Evolutionary conservation across 2,797 vertebrate species (phyloP).

Genomic region (Natrix natrix): DNA sequence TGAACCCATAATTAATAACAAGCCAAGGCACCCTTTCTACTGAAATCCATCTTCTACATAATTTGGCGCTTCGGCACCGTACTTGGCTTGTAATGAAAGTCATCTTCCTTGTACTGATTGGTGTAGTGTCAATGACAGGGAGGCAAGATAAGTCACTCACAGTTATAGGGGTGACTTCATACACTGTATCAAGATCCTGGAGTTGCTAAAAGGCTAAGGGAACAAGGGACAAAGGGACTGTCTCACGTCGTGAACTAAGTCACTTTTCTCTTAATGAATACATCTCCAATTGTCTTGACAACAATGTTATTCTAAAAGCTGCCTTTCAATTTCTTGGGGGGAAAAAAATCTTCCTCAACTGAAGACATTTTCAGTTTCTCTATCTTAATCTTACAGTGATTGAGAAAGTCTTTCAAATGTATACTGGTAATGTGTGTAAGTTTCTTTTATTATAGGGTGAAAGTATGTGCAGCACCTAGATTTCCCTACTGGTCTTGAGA

Average conservation of each 20-base stretch:
- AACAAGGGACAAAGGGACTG: neutral
- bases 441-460: neutral
- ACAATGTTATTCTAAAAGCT: neutral
- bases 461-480: neutral
- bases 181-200: neutral
- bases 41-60: slow-evolving; percentile 34
- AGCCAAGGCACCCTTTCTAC: slow-evolving; percentile 41
- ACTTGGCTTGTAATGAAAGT: slow-evolving; percentile 62
- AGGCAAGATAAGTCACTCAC: slow-evolving; percentile 20
- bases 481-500: neutral
- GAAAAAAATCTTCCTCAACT: rapidly evolving
- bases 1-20: slow-evolving; percentile 60
- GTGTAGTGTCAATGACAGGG: slow-evolving; percentile 54
- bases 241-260: neutral
- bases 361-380: neutral
- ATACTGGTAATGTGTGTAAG: neutral
- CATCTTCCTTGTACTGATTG: slow-evolving; percentile 58
- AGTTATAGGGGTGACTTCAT: neutral
- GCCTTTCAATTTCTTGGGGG: neutral
- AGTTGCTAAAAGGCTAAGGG: neutral
- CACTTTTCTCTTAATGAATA: neutral
- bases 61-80: slow-evolving; percentile 40
- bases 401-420: neutral
- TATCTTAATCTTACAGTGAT: neutral
- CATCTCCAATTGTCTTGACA: neutral